Base-by-base conservation (phyloP, 2,888 invertebrate species). In the Drosophila mulleri region DNA sequence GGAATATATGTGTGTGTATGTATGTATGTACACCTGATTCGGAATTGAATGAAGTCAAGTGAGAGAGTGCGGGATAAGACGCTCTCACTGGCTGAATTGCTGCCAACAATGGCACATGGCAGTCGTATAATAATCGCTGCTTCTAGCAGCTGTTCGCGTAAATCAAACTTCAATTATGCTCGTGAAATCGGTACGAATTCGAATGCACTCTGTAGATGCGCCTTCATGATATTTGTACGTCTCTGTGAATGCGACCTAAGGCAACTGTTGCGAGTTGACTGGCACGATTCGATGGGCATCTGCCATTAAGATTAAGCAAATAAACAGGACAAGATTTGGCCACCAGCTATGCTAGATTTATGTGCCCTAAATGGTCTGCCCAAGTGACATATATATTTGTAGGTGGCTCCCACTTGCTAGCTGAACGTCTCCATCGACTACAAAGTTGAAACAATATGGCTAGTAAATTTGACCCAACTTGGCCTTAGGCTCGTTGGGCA, bases 101-200 rank as follows among this genome's bases (percentile, higher is more conserved):
- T 47, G 16, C 5, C 47, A 47, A 47, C 47, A 47, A 48, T 54
- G 48, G 35, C 41, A n/a, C 14, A 44, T n/a, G 37, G 37, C 57
- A 41, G 53, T 41, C 26, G 37, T 37, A 61, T 60, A 69, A 79
- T 77, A 84, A 82, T 86, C 83, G 73, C 77, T 78, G 68, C 37
- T 52, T 42, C 52, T 47, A 57, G 68, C 53, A 56, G 41, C 23
- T 59, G 39, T 11, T 50, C 53, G 50, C 56, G 47, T 67, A 69
- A 67, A 45, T 63, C 54, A 68, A 68, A 37, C 67, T 73, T 57
- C 67, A 75, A 82, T 79, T 63, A 61, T 50, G 61, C 53, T 52
- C 66, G 54, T 48, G 41, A 52, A 57, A 35, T 18, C 56, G 60
- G 45, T 37, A 11, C 12, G 59, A 53, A 23, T 47, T 61, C n/a